These are phyloP conservation scores for Bacillus rossius DNA, from an alignment of 1,140 invertebrate species.

Conservation along the genomic window DNA sequence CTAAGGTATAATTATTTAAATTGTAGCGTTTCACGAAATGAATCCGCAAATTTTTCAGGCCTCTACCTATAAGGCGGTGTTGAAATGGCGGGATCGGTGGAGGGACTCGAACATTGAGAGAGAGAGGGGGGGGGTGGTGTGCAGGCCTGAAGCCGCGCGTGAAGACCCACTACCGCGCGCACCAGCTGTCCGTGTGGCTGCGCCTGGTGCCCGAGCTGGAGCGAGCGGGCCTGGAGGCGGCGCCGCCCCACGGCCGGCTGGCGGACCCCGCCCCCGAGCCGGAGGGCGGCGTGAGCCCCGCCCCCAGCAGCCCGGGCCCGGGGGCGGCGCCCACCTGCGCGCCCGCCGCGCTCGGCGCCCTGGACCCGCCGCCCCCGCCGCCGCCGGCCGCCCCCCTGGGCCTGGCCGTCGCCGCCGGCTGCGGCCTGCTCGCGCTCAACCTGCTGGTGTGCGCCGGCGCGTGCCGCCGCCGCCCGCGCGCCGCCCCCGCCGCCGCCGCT, in stretches of 20 bases:
- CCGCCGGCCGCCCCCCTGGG: conserved; percentile 73
- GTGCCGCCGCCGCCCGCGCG: conserved; percentile 78
- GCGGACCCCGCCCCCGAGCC: conserved; percentile 57
- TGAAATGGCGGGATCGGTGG: neutral
- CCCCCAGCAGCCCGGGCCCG: conserved; percentile 45
- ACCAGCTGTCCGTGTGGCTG: conserved; percentile 91
- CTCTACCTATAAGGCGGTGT: neutral
- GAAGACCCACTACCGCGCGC: conserved; percentile 90
- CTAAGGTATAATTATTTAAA: too few species aligned
- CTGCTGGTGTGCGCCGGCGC: conserved; percentile 81
- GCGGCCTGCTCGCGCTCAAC: conserved; percentile 77
- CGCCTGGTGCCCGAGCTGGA: conserved; percentile 90
- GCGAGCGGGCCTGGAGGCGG: conserved; percentile 78
- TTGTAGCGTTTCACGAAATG: too few species aligned
- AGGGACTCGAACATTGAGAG: neutral
- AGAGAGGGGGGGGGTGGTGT: conserved; percentile 15
- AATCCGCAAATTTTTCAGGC: too few species aligned
- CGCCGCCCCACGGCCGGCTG: conserved; percentile 76
- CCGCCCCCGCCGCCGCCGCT: conserved; percentile 68
- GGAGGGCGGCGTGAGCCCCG: conserved; percentile 22
- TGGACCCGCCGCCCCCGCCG: conserved; percentile 46
- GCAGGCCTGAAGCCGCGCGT: conserved; percentile 82
- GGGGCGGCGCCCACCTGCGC: too few species aligned
- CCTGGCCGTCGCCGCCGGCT: conserved; percentile 85
- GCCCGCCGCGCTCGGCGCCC: conserved; percentile 11